Percentiles rank a stretch among this genome's conserved stretches.
phyloP scores from a whole-genome alignment of 1,140 invertebrate genomes.

The Antheraea mylitta region DNA sequence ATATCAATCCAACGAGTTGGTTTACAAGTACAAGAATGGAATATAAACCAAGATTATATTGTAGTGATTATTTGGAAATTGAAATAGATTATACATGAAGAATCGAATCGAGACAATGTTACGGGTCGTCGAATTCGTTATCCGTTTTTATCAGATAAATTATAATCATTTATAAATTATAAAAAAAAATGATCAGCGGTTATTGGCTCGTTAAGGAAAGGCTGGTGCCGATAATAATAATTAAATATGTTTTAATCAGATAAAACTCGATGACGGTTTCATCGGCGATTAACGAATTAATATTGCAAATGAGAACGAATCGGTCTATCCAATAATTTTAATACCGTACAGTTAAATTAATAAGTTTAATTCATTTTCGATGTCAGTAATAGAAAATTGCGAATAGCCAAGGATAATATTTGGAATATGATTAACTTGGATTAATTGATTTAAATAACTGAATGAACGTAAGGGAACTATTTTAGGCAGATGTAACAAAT shows the following conservation, averaged over 20 bases:
- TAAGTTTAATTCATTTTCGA: background rate
- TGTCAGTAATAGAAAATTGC: background rate
- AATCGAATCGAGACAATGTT: background rate
- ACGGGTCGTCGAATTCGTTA: background rate
- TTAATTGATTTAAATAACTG: too few species aligned
- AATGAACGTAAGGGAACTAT: too few species aligned
- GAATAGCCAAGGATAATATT: too few species aligned
- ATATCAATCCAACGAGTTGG: too few species aligned
- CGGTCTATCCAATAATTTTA: background rate
- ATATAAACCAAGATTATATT: too few species aligned
- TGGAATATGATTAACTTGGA: too few species aligned
- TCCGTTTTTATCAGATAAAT: background rate
- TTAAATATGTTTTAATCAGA: constrained; percentile 7
- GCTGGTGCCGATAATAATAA: constrained; percentile 7
- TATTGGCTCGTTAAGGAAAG: constrained; percentile 9
- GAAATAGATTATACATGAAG: too few species aligned
- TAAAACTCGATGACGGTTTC: constrained; percentile 1
- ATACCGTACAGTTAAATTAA: background rate
- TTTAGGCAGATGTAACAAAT: too few species aligned
- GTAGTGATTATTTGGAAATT: too few species aligned
- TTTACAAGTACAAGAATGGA: too few species aligned
- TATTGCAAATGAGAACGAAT: background rate
- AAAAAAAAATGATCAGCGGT: background rate
- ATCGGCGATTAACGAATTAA: background rate
- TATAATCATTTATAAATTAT: background rate